Percentiles rank a stretch among this genome's conserved stretches.
phyloP scores from a whole-genome alignment of 2,888 invertebrate species.

The Orgyia antiqua region DNA sequence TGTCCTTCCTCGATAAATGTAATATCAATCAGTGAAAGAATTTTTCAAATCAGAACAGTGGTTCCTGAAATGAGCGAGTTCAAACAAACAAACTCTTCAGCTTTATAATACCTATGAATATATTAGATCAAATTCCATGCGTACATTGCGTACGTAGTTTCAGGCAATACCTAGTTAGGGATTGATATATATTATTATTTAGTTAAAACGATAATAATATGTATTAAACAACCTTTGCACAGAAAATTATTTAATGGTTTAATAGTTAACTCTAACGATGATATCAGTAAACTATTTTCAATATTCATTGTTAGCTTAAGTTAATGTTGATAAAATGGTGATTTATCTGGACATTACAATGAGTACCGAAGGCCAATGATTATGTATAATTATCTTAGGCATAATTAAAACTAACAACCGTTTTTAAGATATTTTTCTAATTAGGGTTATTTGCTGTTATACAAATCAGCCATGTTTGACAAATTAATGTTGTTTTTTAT shows the following conservation, averaged over 20 bases:
- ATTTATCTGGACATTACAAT: neutral
- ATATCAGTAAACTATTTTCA: slow-evolving; percentile 10
- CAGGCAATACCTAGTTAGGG: too few relatives aligned
- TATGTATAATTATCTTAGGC: slow-evolving; percentile 18
- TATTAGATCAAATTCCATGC: too few relatives aligned
- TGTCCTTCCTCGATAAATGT: too few relatives aligned
- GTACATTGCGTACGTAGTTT: too few relatives aligned
- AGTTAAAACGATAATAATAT: too few relatives aligned
- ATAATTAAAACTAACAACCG: slow-evolving; percentile 23
- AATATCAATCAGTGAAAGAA: too few relatives aligned
- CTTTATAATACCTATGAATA: too few relatives aligned
- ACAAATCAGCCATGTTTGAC: slow-evolving; percentile 29
- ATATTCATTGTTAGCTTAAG: neutral
- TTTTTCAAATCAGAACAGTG: too few relatives aligned
- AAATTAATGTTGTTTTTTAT: slow-evolving; percentile 26
- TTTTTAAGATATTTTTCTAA: slow-evolving; percentile 24
- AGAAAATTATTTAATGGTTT: neutral
- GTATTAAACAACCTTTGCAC: too few relatives aligned
- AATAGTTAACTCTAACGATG: slow-evolving; percentile 10
- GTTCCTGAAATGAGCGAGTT: too few relatives aligned
- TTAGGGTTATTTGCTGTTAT: slow-evolving; percentile 16
- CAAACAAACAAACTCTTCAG: too few relatives aligned
- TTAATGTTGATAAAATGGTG: neutral
- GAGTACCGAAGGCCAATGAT: slow-evolving; percentile 11
- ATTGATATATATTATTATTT: too few relatives aligned